Conservation (phyloP, 1,140 invertebrate genomes). For the Ceratina calcarata region DNA sequence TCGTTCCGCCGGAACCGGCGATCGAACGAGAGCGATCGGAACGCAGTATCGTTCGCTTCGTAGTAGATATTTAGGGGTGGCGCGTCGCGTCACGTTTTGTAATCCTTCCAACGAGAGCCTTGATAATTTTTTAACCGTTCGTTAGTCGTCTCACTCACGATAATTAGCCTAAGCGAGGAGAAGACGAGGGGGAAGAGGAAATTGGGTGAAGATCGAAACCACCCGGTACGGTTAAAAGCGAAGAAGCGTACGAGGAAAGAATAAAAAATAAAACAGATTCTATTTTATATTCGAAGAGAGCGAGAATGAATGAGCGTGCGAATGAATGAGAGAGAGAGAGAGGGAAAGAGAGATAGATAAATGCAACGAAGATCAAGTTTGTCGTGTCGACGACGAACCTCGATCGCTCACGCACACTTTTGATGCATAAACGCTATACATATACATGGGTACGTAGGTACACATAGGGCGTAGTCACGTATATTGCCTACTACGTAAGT, state of each 20-base stretch:
- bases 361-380: conserved; percentile 29
- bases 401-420: conserved; percentile 43
- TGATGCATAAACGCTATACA: conserved; percentile 39
- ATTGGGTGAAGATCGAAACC: conserved; percentile 10
- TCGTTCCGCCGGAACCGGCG: too few relatives aligned
- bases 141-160: conserved; percentile 41
- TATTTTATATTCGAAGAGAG: too few relatives aligned
- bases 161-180: conserved; percentile 50
- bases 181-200: background rate
- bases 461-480: conserved; percentile 15
- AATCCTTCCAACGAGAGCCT: conserved; percentile 63
- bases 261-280: too few relatives aligned
- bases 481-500: too few relatives aligned
- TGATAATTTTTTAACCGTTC: conserved; percentile 61
- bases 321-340: background rate
- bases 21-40: too few relatives aligned
- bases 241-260: background rate
- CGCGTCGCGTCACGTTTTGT: conserved; percentile 42
- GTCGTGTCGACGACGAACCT: conserved; percentile 23
- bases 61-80: too few relatives aligned
- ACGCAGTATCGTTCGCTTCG: too few relatives aligned
- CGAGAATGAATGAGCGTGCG: too few relatives aligned
- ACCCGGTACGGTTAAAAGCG: background rate
- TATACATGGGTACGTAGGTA: conserved; percentile 27
- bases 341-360: conserved; percentile 9